Percentiles rank a stretch among this genome's conserved stretches.
Conservation (phyloP, 2,797 vertebrate genomes). For the Anomalospiza imberbis region DNA sequence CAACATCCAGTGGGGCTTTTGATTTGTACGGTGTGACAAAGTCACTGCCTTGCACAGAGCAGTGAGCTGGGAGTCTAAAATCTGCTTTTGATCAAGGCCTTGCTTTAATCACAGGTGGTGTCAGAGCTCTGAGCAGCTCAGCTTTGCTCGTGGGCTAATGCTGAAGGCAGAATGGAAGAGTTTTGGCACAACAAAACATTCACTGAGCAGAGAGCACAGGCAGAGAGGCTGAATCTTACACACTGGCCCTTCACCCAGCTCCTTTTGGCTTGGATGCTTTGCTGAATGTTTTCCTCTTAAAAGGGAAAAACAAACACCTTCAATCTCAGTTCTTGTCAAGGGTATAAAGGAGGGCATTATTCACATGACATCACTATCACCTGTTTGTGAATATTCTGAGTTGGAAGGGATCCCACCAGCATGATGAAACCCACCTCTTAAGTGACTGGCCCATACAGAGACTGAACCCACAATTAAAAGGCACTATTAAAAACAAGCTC, state of each 20-base stretch:
- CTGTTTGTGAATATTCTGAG: not conserved
- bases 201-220: not conserved
- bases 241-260: not conserved
- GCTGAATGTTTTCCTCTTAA: not conserved
- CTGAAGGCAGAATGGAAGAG: not conserved
- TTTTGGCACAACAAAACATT: not conserved
- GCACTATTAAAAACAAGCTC: not conserved
- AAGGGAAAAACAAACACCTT: not conserved
- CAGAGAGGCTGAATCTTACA: accelerated
- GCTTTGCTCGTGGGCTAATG: not conserved
- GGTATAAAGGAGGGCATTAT: accelerated
- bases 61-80: not conserved
- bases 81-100: conserved; percentile 22
- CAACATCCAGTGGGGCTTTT: not conserved
- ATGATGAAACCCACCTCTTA: not conserved
- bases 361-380: not conserved
- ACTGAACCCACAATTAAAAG: not conserved
- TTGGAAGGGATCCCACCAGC: no score
- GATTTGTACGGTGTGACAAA: not conserved
- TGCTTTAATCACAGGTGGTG: not conserved
- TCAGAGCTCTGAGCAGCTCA: not conserved
- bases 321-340: not conserved
- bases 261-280: not conserved
- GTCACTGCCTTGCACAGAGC: not conserved
- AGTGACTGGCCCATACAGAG: not conserved